Evolutionary conservation across 2,797 vertebrate genomes (phyloP), one percentile per base, ranked within the genome.

Genomic region (Molossus molossus): DNA sequence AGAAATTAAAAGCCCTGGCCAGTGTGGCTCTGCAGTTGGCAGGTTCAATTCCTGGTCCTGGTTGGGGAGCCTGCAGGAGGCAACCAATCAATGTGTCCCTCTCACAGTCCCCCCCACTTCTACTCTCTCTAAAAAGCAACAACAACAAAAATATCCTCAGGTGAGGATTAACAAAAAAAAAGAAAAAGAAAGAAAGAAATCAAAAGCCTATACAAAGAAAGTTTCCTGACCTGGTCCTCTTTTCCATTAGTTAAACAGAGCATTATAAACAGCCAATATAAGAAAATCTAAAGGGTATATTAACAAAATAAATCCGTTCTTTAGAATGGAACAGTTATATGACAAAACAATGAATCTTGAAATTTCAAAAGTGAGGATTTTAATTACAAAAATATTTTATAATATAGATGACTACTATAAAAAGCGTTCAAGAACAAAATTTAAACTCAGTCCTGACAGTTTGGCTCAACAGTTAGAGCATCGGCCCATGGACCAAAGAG

Each of bases 301-400:
- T 64, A 92, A 37, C 45, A 83, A 85, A 92, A 84, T 79, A 65
- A 55, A 67, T 37, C 37, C 29, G 9, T 77, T 75, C 79, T 37
- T 75, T 70, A 81, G 33, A 73, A 17, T n/a, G 45, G 14, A 94
- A 48, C 18, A 25, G 33, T 40, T 79, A 48, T 1, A 91, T 69
- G 53, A 88, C 57, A 82, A 55, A 87, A 57, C 11, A 89, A 76
- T 57, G 23, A 90, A 83, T 37, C 10, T 55, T 55, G 53, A 67
- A 14, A 69, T 4, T 86, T 91, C 20, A 82, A 92, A 92, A 92
- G 40, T 58, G 3, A 40, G 88, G 23, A 82, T 88, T 91, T 94
- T 62, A 83, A 89, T 60, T 82, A 86, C 6, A 84, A 84, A 96
- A 86, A 77, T 55, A 70, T 45, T 85, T 94, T 88, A 72, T 9